Base-by-base conservation (phyloP, 2,888 invertebrate species). In the Dascillus cervinus region DNA sequence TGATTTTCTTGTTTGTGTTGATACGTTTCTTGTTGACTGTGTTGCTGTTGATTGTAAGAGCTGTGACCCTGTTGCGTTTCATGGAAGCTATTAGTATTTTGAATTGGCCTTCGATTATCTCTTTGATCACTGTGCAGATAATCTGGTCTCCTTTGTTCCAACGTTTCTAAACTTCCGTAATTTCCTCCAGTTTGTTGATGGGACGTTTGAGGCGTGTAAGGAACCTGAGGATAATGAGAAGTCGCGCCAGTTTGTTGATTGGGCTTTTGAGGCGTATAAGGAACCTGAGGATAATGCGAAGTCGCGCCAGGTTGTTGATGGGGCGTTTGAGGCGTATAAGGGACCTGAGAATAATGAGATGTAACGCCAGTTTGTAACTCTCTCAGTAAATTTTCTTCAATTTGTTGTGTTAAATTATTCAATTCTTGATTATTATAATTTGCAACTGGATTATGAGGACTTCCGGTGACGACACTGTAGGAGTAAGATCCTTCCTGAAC, bases 401-500 rank as follows among this genome's bases (percentile, higher is more conserved):
- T 23, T 39, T 58, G 53, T 22, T 46, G 44, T 13, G 46, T 50
- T 27, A 62, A 37, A 37, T 55, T 53, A 12, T 47, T 43, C 3
- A 62, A 44, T 38, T 64, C 59, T 35, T 53, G 54, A 31, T 50
- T 56, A 12, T 57, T 49, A 35, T 60, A 61, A 31, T 55, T 58
- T 3, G 56, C 53, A 3, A 43, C 47, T 2, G 54, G 34, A 25
- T 52, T 50, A 13, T 54, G 31, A 13, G 47, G 26, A 2, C 43
- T 36, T 4, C 32, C 26, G 3, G 37, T 26, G 8, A 27, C 21
- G 14, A 58, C 43, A 3, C 10, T 14, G 50, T 42, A 60, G 1
- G 56, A 55, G 12, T 36, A 36, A 4, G 47, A 40, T 3, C 56
- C 58, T 10, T 52, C 44, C 20, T 49, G 22, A 5, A 24, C 26